Evolutionary conservation across 2,888 invertebrate species (phyloP), one percentile per base, ranked within the genome.

Genomic region (Agapostemon virescens): DNA sequence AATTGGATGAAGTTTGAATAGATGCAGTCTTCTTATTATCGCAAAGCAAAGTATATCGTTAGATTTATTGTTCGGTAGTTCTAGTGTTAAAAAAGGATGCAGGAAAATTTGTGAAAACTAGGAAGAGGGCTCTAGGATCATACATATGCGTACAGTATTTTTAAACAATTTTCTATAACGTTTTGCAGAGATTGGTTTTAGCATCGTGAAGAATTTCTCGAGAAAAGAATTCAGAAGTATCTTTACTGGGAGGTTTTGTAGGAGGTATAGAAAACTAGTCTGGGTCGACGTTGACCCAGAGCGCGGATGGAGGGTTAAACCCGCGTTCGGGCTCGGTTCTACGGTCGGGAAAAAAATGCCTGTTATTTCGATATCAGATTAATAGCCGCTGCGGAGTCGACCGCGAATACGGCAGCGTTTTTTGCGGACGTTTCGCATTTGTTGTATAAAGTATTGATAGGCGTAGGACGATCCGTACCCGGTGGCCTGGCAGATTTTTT

Each of bases 371-470:
- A 89, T 88, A 88, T 88, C 87, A 87, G 88, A 90, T 90, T 90
- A 90, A 89, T 89, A 89, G 88, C 89, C 88, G 84, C 84, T 88
- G 87, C 86, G 86, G 89, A 89, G 84, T 87, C 84, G 80, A 90
- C 90, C 89, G 80, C 89, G 89, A 87, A 87, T 87, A 88, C 88
- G 87, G 87, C 82, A 87, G 85, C 88, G 55, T 88, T 89, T n/a
- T 90, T 90, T 90, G 90, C 88, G 90, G 89, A 86, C 86, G 87
- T 88, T 90, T 90, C 88, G 88, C 89, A 89, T 90, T 89, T 90
- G 88, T 86, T 85, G 87, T 85, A 89, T 89, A 88, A 89, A 90
- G 87, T 90, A 90, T 89, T 90, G 89, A 89, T 90, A 88, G 84
- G 78, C 78, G 84, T 82, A 85, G 87, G 84, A 84, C 77, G 77